Evolutionary conservation across 2,888 invertebrate genomes (phyloP).

Genomic region (Brachypalpus laphriformis): DNA sequence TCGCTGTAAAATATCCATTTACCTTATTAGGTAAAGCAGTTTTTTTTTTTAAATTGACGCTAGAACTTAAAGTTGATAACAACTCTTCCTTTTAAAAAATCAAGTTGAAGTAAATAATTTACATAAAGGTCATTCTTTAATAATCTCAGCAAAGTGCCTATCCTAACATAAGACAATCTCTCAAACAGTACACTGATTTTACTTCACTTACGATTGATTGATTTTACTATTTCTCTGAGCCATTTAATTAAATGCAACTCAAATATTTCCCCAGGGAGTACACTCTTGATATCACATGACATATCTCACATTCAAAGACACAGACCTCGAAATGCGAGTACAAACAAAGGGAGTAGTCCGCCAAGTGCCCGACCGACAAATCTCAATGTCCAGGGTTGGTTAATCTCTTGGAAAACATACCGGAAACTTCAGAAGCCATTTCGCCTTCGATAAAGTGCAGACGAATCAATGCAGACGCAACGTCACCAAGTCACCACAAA

Average conservation of each 20-base stretch:
- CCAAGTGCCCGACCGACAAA: background rate
- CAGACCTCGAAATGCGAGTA: background rate
- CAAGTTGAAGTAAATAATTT: too few species aligned
- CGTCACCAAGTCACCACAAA: conserved; percentile 37
- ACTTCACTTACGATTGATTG: background rate
- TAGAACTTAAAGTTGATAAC: too few species aligned
- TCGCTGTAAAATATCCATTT: conserved; percentile 31
- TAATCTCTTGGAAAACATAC: background rate
- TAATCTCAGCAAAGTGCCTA: too few species aligned
- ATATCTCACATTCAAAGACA: background rate
- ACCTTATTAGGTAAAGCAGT: background rate
- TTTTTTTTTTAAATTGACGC: background rate
- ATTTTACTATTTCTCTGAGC: background rate
- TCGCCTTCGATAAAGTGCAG: background rate
- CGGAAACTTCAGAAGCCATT: background rate
- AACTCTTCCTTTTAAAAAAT: too few species aligned
- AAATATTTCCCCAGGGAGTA: conserved; percentile 1
- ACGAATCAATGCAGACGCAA: conserved; percentile 34
- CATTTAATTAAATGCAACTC: conserved; percentile 24
- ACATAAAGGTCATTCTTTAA: too few species aligned
- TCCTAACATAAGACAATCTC: background rate
- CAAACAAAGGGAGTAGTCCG: background rate
- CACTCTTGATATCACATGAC: background rate
- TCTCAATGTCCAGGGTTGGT: conserved; percentile 1
- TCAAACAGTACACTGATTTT: background rate